phyloP scores from a whole-genome alignment of 2,797 vertebrate genomes.

The Discoglossus pictus region DNA sequence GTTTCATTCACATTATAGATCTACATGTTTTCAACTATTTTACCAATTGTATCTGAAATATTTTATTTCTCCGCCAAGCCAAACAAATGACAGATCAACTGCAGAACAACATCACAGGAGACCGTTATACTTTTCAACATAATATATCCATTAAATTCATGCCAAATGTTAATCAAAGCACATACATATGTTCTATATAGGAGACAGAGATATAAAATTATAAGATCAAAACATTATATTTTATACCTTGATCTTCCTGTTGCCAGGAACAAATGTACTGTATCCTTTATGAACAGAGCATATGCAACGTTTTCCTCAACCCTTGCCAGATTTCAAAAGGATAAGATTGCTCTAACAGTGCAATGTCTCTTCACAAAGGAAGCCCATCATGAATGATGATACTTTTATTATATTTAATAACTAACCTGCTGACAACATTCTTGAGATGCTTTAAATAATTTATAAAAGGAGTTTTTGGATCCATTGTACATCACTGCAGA shows the following conservation, averaged over 20 bases:
- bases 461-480: neutral
- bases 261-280: slow-evolving; percentile 17
- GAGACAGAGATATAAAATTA: neutral
- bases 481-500: neutral
- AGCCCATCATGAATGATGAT: slow-evolving; percentile 7
- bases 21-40: too few species aligned
- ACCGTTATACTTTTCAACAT: neutral
- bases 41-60: too few species aligned
- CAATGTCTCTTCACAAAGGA: slow-evolving; percentile 29
- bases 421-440: slow-evolving; percentile 16
- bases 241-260: slow-evolving; percentile 6
- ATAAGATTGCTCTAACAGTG: slow-evolving; percentile 16
- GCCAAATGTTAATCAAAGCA: slow-evolving; percentile 23
- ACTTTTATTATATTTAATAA: slow-evolving; percentile 20
- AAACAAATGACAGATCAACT: too few species aligned
- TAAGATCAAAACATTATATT: slow-evolving; percentile 13
- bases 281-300: neutral
- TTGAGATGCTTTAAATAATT: slow-evolving; percentile 10
- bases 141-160: neutral
- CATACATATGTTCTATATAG: neutral
- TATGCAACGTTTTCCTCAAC: slow-evolving; percentile 12
- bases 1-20: too few species aligned
- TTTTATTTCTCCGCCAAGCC: too few species aligned
- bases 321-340: slow-evolving; percentile 23
- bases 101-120: neutral